Evolutionary conservation across 2,888 invertebrate species (phyloP), one percentile per base, ranked within the genome.

Genomic region (Orchesella flavescens): DNA sequence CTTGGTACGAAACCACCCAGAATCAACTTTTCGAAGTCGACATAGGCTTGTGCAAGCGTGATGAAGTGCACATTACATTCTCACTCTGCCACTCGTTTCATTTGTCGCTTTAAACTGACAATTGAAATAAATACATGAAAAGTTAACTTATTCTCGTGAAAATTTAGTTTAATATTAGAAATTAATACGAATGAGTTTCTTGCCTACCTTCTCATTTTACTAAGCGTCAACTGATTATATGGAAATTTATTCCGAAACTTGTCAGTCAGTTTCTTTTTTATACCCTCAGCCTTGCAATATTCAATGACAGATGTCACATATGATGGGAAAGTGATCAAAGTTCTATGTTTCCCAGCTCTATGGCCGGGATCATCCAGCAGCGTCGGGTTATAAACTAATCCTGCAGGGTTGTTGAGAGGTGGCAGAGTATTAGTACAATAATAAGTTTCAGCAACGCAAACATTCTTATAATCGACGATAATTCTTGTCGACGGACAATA

Each of bases 1-100:
- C 91, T 99, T 99, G 89, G 97, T 97, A 99, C 96, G 84, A 97
- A 92, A 89, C 95, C 95, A 87, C 95, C 95, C 72, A 98, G 92
- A 88, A 99, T 97, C 76, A 99, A 92, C 90, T 97, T 97, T 90
- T 99, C 99, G 91, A 98, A 99, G 91, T 97, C 99, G n/a, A 98
- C 98, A 90, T 97, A 98, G 0, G 98, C 96, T 90, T 97, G 97
- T 19, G 99, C 98, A 19, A 99, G 95, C 0, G 97, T 97, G 84
- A 98, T 92, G 83, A 97, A 91, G 91, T 99, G 98, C 15, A 92
- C 88, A 83, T 94, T 94, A 88, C 93, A 93, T 90, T 97, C 96
- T 89, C 94, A 92, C 90, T 95, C 95, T 1, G 95, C 96, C 82
- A 97, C 96, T 90, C 96, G 95, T 34, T 95, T 93, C 96, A 99